Percentiles rank a stretch among this genome's conserved stretches.
Evolutionary conservation across 2,888 invertebrate genomes (phyloP).

Genomic region (Leptinotarsa tumamoca): DNA sequence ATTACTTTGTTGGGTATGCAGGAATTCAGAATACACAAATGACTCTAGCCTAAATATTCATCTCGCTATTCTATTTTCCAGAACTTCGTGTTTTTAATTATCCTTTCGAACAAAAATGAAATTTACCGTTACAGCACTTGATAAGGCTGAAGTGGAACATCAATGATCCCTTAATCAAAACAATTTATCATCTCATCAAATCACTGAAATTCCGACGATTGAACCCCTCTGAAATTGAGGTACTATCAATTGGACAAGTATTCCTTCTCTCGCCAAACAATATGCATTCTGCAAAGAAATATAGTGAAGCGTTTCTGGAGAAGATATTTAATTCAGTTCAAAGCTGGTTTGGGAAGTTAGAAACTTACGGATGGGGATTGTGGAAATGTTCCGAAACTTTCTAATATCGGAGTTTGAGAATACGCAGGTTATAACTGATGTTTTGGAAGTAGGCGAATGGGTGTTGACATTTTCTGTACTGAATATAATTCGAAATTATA

Average conservation of each 20-base stretch:
- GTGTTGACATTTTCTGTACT: background rate
- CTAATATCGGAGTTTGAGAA: background rate
- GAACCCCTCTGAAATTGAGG: background rate
- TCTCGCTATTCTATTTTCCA: too few species aligned
- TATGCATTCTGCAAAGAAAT: conserved; percentile 27
- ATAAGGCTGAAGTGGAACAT: too few species aligned
- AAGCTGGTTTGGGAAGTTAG: conserved; percentile 15
- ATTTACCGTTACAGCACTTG: too few species aligned
- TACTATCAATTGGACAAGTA: background rate
- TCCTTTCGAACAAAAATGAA: too few species aligned
- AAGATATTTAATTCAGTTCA: conserved; percentile 32
- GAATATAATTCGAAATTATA: background rate
- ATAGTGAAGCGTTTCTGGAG: conserved; percentile 28
- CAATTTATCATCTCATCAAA: too few species aligned
- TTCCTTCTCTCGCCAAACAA: conserved; percentile 27
- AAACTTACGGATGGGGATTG: conserved; percentile 7
- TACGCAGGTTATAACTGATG: background rate
- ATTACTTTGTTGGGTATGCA: too few species aligned
- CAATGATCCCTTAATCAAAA: too few species aligned
- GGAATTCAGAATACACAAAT: too few species aligned
- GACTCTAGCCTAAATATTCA: too few species aligned
- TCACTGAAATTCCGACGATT: too few species aligned
- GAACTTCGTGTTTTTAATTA: too few species aligned
- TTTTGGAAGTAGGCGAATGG: background rate
- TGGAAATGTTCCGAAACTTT: background rate